Percentiles rank a stretch among this genome's conserved stretches.
phyloP scores from a whole-genome alignment of 2,888 invertebrate genomes.

The Boloria euphrosyne region DNA sequence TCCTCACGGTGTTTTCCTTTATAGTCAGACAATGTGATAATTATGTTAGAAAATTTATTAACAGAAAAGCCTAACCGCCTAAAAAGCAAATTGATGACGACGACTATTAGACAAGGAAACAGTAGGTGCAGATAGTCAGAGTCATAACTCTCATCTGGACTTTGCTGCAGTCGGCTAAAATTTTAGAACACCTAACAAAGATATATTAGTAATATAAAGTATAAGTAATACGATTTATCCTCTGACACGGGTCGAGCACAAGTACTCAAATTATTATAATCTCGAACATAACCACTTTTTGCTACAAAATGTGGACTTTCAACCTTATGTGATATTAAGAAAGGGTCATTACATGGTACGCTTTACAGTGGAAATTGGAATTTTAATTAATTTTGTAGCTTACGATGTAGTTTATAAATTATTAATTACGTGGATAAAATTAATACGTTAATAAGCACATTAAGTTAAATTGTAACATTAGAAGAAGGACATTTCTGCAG shows the following conservation, averaged over 20 bases:
- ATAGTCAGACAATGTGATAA: too few relatives aligned
- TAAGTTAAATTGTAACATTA: not conserved
- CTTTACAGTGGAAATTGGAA: constrained; percentile 8
- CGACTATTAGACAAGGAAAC: too few relatives aligned
- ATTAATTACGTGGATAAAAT: not conserved
- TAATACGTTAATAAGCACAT: not conserved
- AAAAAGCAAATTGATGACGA: too few relatives aligned
- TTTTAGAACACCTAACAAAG: constrained; percentile 3
- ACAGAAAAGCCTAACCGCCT: too few relatives aligned
- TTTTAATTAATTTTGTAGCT: constrained; percentile 18
- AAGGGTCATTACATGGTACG: constrained; percentile 16
- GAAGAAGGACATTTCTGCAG: too few relatives aligned
- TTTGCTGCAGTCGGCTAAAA: too few relatives aligned
- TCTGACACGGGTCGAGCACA: constrained; percentile 30
- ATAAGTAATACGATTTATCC: constrained; percentile 25
- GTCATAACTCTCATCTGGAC: too few relatives aligned
- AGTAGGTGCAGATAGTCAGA: too few relatives aligned
- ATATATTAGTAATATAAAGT: constrained; percentile 21
- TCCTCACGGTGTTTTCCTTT: too few relatives aligned
- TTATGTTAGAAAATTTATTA: too few relatives aligned
- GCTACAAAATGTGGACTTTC: constrained; percentile 21
- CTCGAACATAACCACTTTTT: constrained; percentile 27
- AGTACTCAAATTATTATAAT: constrained; percentile 32
- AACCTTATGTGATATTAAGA: constrained; percentile 13
- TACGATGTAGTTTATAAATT: constrained; percentile 11